phyloP scores from a whole-genome alignment of 2,113 vertebrate genomes.

The Nyctibius bracteatus region DNA sequence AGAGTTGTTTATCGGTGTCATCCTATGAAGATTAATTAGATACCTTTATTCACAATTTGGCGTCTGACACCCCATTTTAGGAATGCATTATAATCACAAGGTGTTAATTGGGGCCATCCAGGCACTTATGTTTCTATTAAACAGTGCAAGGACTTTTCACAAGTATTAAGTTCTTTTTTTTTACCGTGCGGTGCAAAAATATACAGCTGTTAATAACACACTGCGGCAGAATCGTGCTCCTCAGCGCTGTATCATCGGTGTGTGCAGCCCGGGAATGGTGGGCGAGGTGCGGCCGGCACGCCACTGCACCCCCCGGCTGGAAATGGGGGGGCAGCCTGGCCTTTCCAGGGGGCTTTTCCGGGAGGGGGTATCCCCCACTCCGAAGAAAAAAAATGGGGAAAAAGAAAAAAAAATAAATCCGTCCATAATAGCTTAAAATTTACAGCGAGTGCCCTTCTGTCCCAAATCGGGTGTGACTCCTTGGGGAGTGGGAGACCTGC shows the following conservation, averaged over 20 bases:
- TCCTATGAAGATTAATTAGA: constrained; percentile 86
- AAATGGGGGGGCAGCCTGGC: background rate
- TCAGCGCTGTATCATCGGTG: fast-evolving
- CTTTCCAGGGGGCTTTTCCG: fast-evolving
- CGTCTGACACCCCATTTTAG: constrained; percentile 82
- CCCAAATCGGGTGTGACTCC: fast-evolving
- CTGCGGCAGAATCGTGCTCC: background rate
- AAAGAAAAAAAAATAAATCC: fast-evolving
- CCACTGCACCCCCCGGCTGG: fast-evolving
- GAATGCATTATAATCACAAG: constrained; percentile 92
- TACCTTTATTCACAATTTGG: constrained; percentile 81
- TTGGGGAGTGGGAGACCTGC: fast-evolving
- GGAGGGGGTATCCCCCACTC: fast-evolving
- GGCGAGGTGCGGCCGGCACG: fast-evolving
- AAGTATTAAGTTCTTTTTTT: constrained; percentile 55
- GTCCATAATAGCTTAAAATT: fast-evolving
- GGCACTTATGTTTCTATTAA: constrained; percentile 92
- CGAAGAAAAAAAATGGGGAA: background rate
- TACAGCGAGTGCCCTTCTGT: fast-evolving
- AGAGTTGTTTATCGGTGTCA: constrained; percentile 84
- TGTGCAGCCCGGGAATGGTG: background rate
- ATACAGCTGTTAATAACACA: background rate
- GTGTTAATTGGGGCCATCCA: constrained; percentile 99
- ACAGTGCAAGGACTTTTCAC: constrained; percentile 83
- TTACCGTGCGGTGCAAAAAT: constrained; percentile 56